Conservation (phyloP, 1,140 invertebrate genomes). For the Epicauta chinensis region DNA sequence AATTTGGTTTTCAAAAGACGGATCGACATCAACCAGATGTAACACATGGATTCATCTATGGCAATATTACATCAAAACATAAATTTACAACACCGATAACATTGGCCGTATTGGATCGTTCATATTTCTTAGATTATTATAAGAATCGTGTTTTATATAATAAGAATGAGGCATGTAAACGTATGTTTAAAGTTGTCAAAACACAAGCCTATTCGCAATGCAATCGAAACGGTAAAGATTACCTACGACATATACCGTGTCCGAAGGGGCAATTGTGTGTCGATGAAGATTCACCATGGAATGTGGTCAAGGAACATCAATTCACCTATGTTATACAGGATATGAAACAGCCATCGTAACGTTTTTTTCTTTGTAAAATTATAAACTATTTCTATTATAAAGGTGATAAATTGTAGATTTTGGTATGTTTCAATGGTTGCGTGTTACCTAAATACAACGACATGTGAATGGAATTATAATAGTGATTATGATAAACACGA, state of each 20-base stretch:
- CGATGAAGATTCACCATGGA: slow-evolving; percentile 79
- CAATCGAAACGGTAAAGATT: slow-evolving; percentile 77
- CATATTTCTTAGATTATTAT: slow-evolving; percentile 85
- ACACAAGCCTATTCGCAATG: slow-evolving; percentile 74
- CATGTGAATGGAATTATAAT: slow-evolving; percentile 76
- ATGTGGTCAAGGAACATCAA: slow-evolving; percentile 82
- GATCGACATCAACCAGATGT: slow-evolving; percentile 70
- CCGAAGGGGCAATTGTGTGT: slow-evolving; percentile 66
- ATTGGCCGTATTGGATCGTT: slow-evolving; percentile 79
- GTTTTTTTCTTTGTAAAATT: background rate
- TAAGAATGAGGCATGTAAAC: slow-evolving; percentile 64
- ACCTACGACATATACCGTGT: slow-evolving; percentile 84
- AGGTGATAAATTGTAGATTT: slow-evolving; percentile 57
- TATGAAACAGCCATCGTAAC: slow-evolving; percentile 78
- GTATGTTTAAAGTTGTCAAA: slow-evolving; percentile 82
- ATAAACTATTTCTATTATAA: background rate
- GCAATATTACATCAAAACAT: slow-evolving; percentile 75
- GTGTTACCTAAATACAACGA: slow-evolving; percentile 73
- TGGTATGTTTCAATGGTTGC: slow-evolving; percentile 94
- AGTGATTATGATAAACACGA: slow-evolving; percentile 40
- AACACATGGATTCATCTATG: slow-evolving; percentile 91
- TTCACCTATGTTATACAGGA: slow-evolving; percentile 92
- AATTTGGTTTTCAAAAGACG: slow-evolving; percentile 97
- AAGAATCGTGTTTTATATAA: slow-evolving; percentile 59
- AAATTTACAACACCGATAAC: slow-evolving; percentile 64